Evolutionary conservation across 2,113 vertebrate species (phyloP).

Genomic region (Strigops habroptila): DNA sequence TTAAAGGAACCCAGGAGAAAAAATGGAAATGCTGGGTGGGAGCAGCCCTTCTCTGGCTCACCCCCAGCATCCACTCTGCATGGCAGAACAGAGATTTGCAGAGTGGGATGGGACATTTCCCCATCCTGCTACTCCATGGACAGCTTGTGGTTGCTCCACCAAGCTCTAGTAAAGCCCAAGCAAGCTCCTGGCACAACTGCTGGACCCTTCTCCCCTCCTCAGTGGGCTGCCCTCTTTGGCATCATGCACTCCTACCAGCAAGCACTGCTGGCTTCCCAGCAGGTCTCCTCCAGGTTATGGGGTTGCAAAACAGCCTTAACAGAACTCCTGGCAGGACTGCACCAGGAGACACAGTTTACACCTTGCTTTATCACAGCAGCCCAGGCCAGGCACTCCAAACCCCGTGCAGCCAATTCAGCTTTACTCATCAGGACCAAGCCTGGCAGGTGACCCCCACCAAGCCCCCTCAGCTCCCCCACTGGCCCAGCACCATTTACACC

Average conservation of each 20-base stretch:
- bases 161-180: background rate
- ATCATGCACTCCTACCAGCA: background rate
- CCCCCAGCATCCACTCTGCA: background rate
- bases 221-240: background rate
- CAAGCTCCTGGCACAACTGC: background rate
- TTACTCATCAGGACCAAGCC: background rate
- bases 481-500: background rate
- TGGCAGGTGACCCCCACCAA: accelerated
- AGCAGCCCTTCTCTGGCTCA: background rate
- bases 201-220: background rate
- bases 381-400: background rate
- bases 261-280: background rate
- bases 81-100: background rate
- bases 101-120: accelerated
- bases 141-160: background rate
- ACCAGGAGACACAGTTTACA: background rate
- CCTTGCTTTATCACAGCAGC: background rate
- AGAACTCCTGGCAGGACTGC: background rate
- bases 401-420: accelerated
- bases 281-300: accelerated
- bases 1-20: background rate
- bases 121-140: accelerated
- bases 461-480: background rate
- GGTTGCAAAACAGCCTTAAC: background rate
- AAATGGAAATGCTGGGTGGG: background rate